Evolutionary conservation across 2,797 vertebrate genomes (phyloP).

Genomic region (Rhyacichthys aspro): DNA sequence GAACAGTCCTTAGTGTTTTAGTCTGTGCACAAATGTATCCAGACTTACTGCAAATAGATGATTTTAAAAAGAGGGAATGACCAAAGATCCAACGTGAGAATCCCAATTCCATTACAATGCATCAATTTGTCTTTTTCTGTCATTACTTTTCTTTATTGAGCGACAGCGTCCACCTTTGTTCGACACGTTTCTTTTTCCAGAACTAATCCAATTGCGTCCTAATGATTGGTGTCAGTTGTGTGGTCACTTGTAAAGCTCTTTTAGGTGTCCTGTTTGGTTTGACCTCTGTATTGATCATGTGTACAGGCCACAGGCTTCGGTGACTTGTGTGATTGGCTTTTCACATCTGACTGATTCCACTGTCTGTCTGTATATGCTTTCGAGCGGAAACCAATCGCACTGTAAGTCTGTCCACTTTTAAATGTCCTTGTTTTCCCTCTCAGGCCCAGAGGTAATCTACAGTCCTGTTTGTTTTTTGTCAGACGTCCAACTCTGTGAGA

Average conservation of each 20-base stretch:
- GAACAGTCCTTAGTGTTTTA: too few species aligned
- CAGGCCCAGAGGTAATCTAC: not conserved
- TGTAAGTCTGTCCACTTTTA: not conserved
- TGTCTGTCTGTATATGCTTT: not conserved
- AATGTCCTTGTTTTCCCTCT: constrained; percentile 6
- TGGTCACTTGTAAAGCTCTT: not conserved
- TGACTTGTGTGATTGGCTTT: constrained; percentile 24
- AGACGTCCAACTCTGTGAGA: constrained; percentile 14
- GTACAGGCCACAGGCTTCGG: not conserved
- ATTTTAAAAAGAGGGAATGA: too few species aligned
- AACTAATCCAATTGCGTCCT: too few species aligned
- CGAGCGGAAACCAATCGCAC: constrained; percentile 18
- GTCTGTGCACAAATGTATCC: too few species aligned
- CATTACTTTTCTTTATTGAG: too few species aligned
- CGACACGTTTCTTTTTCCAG: too few species aligned
- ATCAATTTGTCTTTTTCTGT: too few species aligned
- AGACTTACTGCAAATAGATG: too few species aligned
- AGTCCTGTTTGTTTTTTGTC: constrained; percentile 17
- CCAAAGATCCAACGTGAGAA: too few species aligned
- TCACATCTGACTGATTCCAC: constrained; percentile 14
- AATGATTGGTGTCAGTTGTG: not conserved
- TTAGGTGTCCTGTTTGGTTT: constrained; percentile 17
- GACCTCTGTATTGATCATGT: constrained; percentile 30
- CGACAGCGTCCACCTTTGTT: too few species aligned
- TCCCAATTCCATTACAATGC: too few species aligned